phyloP scores from a whole-genome alignment of 2,888 invertebrate genomes.

The Augiades crinisus region DNA sequence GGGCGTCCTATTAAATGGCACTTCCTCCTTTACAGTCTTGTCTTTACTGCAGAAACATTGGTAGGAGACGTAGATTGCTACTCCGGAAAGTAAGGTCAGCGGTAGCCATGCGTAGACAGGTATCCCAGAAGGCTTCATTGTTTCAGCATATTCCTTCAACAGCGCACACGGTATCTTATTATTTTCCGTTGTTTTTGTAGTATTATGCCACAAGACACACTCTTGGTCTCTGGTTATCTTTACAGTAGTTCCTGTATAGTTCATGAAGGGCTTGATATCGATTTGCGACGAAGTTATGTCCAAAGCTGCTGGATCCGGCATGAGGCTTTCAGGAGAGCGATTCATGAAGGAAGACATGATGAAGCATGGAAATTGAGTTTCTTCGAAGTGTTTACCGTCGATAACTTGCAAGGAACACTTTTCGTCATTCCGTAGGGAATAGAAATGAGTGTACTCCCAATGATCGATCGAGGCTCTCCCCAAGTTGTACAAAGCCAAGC shows the following conservation, averaged over 20 bases:
- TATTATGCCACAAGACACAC: conserved; percentile 68
- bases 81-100: conserved; percentile 47
- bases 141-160: conserved; percentile 60
- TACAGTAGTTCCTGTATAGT: conserved; percentile 44
- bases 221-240: conserved; percentile 54
- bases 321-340: conserved; percentile 38
- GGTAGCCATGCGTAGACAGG: conserved; percentile 70
- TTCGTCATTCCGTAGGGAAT: conserved; percentile 49
- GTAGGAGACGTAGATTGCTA: conserved; percentile 52
- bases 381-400: conserved; percentile 54
- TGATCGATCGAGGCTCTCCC: conserved; percentile 53
- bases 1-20: conserved; percentile 47
- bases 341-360: conserved; percentile 67
- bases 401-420: conserved; percentile 65
- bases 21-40: conserved; percentile 42
- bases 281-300: conserved; percentile 59
- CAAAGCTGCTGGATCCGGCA: conserved; percentile 43
- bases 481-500: conserved; percentile 67
- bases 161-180: conserved; percentile 59
- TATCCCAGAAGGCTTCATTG: conserved; percentile 57
- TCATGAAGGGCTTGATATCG: conserved; percentile 51
- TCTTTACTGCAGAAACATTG: conserved; percentile 50
- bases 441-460: conserved; percentile 47
- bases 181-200: conserved; percentile 49
- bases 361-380: conserved; percentile 62